Evolutionary conservation across 1,140 invertebrate genomes (phyloP), one percentile per base, ranked within the genome.

Genomic region (Phocides pigmalion): DNA sequence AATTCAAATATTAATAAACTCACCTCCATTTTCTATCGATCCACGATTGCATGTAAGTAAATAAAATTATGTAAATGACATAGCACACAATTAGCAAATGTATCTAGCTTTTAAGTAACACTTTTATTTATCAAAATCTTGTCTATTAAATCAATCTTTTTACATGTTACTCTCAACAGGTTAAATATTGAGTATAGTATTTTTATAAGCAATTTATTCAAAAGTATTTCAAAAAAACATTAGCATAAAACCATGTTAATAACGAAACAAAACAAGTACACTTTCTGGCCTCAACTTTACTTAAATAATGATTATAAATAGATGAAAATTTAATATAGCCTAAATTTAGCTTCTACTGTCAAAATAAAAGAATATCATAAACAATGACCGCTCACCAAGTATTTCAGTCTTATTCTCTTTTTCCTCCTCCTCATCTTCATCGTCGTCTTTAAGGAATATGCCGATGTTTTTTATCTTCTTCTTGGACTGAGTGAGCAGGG

Each of bases 391-490:
- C 84, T 88, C 66, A 92, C 91, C 91, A 39, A 92, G 82, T 76
- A 92, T 92, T 81, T 92, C 91, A 81, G 90, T 87, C 81, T 92
- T 92, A 66, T 95, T 96, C 83, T 93, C 95, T 82, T 95, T 95
- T 85, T 92, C 92, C 59, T 96, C 94, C 53, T 96, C 95, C 51
- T 97, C 96, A 41, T 98, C 96, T 63, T 98, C 96, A 51, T 98
- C 96, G 56, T 98, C 97, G 73, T 98, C 97, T 91, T 99, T 99
- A 0, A 99, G 93, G 81, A 98, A 98, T 74, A 99, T 99, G 12
- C 97, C 97, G 76, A 99, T 95, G 79, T 98, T 98, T 89, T 99
- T 99, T 0, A 99, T 94, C 80, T 98, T 98, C 83, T 98, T 98
- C 77, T 99, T 99, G 0, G 95, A 96, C n/a, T 95, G 95, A 4